Percentiles rank a stretch among this genome's conserved stretches.
These are phyloP conservation scores for Drosophila austrosaltans DNA, from an alignment of 2,888 invertebrate species.

Conservation along the genomic window DNA sequence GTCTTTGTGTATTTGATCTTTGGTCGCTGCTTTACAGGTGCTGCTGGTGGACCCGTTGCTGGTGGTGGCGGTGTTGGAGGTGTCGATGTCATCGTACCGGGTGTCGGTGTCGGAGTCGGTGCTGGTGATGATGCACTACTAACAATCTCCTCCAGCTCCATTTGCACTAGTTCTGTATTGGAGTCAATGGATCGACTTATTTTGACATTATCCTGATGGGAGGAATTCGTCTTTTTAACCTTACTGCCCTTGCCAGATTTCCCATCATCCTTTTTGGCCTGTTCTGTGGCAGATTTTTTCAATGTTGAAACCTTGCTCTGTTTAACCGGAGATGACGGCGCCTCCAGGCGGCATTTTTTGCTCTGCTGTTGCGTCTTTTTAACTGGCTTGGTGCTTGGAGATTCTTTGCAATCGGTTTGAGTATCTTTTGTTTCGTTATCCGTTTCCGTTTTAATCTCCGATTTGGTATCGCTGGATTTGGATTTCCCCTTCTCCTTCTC, in stretches of 20 bases:
- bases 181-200: conserved; percentile 59
- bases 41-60: conserved; percentile 11
- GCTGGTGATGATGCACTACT: conserved; percentile 28
- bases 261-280: conserved; percentile 12
- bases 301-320: conserved; percentile 22
- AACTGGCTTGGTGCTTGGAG: conserved; percentile 34
- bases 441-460: conserved; percentile 33
- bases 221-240: conserved; percentile 19
- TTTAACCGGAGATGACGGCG: conserved; percentile 4
- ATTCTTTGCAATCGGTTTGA: conserved; percentile 49
- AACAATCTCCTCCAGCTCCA: conserved; percentile 76
- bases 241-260: conserved; percentile 30
- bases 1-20: conserved; percentile 68
- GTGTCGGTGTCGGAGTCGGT: conserved; percentile 29
- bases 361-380: conserved; percentile 57
- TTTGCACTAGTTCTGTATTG: conserved; percentile 79
- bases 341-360: conserved; percentile 43
- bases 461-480: conserved; percentile 16
- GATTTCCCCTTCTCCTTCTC: conserved; percentile 38
- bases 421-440: conserved; percentile 40
- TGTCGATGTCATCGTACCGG: conserved; percentile 28
- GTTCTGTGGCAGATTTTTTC: conserved; percentile 26
- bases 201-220: background rate
- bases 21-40: conserved; percentile 55
- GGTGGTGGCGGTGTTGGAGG: conserved; percentile 30